These are phyloP conservation scores for Paratrypauchen microcephalus DNA, from an alignment of 2,797 vertebrate species.

Conservation along the genomic window DNA sequence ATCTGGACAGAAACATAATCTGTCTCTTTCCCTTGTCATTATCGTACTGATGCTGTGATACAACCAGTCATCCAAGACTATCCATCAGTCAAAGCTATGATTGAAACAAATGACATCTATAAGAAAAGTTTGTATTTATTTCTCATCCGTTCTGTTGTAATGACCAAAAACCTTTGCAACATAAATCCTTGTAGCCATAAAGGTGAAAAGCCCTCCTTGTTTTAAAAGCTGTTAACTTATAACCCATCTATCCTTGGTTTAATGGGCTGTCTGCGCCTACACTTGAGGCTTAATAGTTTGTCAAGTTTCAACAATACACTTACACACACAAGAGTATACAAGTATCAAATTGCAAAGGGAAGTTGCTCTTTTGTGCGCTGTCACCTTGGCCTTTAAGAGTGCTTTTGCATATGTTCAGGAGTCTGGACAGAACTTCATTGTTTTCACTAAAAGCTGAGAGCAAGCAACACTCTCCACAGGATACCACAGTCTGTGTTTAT, in stretches of 20 bases:
- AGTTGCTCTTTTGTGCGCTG: slow-evolving; percentile 44
- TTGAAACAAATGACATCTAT: slow-evolving; percentile 61
- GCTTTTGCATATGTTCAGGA: slow-evolving; percentile 58
- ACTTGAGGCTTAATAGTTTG: slow-evolving; percentile 33
- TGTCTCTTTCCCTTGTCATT: slow-evolving; percentile 72
- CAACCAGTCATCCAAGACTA: slow-evolving; percentile 47
- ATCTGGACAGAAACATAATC: slow-evolving; percentile 64
- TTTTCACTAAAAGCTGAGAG: slow-evolving; percentile 79
- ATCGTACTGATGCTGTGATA: slow-evolving; percentile 72
- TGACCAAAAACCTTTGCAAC: slow-evolving; percentile 51
- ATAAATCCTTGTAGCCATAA: slow-evolving; percentile 59
- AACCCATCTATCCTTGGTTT: slow-evolving; percentile 57
- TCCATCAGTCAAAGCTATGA: slow-evolving; percentile 67
- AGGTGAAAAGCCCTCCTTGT: slow-evolving; percentile 59
- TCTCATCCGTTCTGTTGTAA: slow-evolving; percentile 60
- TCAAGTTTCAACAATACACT: slow-evolving; percentile 28
- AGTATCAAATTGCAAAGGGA: slow-evolving; percentile 39
- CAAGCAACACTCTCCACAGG: slow-evolving; percentile 78
- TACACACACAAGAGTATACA: slow-evolving; percentile 21
- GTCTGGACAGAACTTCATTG: slow-evolving; percentile 76
- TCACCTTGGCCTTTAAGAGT: slow-evolving; percentile 75
- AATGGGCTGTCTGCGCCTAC: slow-evolving; percentile 35
- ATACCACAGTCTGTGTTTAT: slow-evolving; percentile 80
- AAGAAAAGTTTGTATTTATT: slow-evolving; percentile 53
- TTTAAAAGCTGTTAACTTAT: slow-evolving; percentile 60